Evolutionary conservation across 2,113 vertebrate genomes (phyloP), one percentile per base, ranked within the genome.

Genomic region (Hippocampus zosterae): DNA sequence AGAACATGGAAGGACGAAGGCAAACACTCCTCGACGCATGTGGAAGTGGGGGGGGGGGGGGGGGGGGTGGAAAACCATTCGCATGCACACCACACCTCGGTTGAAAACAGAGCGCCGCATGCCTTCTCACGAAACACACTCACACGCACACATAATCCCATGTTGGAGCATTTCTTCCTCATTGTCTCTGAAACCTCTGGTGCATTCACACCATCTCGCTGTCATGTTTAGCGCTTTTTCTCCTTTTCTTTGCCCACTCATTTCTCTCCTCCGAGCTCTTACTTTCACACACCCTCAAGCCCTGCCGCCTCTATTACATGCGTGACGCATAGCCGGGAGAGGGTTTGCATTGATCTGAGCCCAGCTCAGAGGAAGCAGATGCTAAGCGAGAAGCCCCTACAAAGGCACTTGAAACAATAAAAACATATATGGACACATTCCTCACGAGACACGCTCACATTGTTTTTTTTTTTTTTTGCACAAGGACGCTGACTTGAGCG

Each of bases 311-410:
- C 84, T 82, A 85, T 88, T 90, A 86, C 85, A 75, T 68, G 68
- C 18, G 72, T 88, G 90, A 90, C 90, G 87, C 89, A 90, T 90
- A 80, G 87, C 85, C 76, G 74, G 73, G 80, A 88, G 84, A 88
- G 77, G 77, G 79, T 79, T 85, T 75, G 75, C 84, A 87, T 89
- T 87, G 88, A 89, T 90, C 86, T 81, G 72, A 72, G 84, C 85
- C 83, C 76, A 50, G 63, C 86, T 84, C 76, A 56, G 63, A 86
- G 83, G 83, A 88, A 83, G 86, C 86, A 84, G 83, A 89, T 83
- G 84, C 85, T 80, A 79, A 74, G 85, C 69, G 78, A 68, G 74
- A 76, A 82, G 70, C 67, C 67, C 33, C 66, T 53, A 66, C 72
- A 74, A 81, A 80, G 59, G 63, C 79, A 69, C 64, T 29, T 23